Conservation (phyloP, 2,888 invertebrate genomes). For the Acleris literana region DNA sequence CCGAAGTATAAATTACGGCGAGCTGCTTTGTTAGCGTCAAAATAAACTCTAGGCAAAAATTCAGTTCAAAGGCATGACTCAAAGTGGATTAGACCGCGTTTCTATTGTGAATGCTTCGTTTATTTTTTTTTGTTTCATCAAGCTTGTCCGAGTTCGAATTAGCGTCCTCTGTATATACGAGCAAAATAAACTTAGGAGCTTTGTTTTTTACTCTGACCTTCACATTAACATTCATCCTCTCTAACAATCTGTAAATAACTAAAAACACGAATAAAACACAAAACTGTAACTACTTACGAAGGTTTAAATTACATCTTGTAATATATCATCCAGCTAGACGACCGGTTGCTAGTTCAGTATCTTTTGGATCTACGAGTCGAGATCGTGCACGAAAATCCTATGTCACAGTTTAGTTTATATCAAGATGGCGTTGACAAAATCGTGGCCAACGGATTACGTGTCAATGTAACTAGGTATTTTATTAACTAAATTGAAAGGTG, state of each 20-base stretch:
- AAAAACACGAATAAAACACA: not conserved
- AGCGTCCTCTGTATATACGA: slow-evolving; percentile 10
- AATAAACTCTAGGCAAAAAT: slow-evolving; percentile 39
- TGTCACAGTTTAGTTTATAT: slow-evolving; percentile 46
- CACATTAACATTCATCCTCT: not conserved
- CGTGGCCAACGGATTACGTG: slow-evolving; percentile 64
- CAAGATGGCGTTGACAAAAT: slow-evolving; percentile 61
- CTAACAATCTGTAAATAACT: not conserved
- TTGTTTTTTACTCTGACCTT: not conserved
- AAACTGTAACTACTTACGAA: not conserved
- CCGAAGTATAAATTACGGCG: slow-evolving; percentile 54
- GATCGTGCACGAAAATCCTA: slow-evolving; percentile 68
- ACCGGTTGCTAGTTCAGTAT: slow-evolving; percentile 45
- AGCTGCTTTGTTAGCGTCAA: slow-evolving; percentile 65
- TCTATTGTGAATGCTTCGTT: slow-evolving; percentile 19
- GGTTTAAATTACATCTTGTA: slow-evolving; percentile 12
- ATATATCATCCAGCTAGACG: slow-evolving; percentile 27
- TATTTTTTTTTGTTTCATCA: slow-evolving; percentile 26
- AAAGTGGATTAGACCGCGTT: slow-evolving; percentile 27
- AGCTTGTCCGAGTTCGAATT: slow-evolving; percentile 24
- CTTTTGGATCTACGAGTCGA: slow-evolving; percentile 56
- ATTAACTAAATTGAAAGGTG: slow-evolving; percentile 29
- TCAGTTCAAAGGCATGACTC: slow-evolving; percentile 33
- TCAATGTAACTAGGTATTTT: slow-evolving; percentile 25
- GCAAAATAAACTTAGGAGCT: slow-evolving; percentile 4